Evolutionary conservation across 2,113 vertebrate genomes (phyloP), one percentile per base, ranked within the genome.

Genomic region (Pitta sordida): DNA sequence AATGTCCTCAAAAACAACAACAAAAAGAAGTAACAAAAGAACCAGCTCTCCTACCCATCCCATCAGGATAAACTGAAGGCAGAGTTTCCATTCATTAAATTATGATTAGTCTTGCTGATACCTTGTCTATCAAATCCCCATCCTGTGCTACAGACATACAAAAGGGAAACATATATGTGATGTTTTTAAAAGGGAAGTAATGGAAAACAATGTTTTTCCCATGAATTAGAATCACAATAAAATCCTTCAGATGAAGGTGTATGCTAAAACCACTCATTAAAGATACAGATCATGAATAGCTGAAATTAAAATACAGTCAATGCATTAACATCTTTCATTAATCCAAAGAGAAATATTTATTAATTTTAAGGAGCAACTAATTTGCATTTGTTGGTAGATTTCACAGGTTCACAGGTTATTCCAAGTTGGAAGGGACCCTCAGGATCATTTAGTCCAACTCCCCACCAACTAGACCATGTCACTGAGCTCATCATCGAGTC

Each of bases 1-100:
- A 93, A 94, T 81, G 34, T 64, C 80, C 89, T 96, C 63, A 80
- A 78, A 55, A 93, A 83, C 43, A 93, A 62, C 46, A 94, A 68
- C 46, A 87, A 83, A 23, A 96, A 91, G 41, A 88, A 59, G n/a
- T 69, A 92, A 94, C 51, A 95, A 77, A 96, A 95, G 90, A 93
- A 67, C 59, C 49, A 81, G 19, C 19, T 69, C 82, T 86, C 51
- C 70, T 83, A 85, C 58, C 49, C 88, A 11, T 6, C 8, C n/a
- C 0, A 0, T 81, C 71, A 86, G 77, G 65, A 89, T 75, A 56
- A 91, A 64, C 71, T 67, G 53, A 87, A 93, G 71, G 68, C 58
- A 88, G 41, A 91, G 73, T 92, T 94, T 90, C 80, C 77, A 87
- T 95, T 96, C 76, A 94, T 96, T 94, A 96, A 83, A 39, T 86